Base-by-base conservation (phyloP, 2,113 vertebrate species). In the Globicephala melas region DNA sequence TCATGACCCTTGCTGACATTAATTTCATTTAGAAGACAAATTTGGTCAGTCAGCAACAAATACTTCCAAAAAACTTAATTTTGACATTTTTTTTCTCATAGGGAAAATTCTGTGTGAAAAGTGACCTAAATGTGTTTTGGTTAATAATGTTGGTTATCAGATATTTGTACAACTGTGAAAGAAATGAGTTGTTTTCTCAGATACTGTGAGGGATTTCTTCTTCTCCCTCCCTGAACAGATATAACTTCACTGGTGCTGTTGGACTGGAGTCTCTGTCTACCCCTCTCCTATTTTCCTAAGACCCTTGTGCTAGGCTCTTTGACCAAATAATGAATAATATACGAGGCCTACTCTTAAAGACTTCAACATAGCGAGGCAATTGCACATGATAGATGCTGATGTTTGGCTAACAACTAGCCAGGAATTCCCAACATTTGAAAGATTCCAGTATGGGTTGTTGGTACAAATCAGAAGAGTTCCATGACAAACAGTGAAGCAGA, bases 41-140 rank as follows among this genome's bases (percentile, higher is more conserved):
- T 91, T 79, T 33, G 20, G 47, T 90, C 62, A 94, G 38, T 89
- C 62, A 96, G 65, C 44, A 83, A 89, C 53, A 95, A 94, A 94
- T 33, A 50, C 11, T 91, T 41, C 68, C 6, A 60, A 47, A 93
- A 93, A 91, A 85, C 47, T 92, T 91, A 87, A 95, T 79, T 91
- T 87, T 79, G 23, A 76, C 44, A 11, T 38, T n/a, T 82, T 87
- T 79, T 94, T 89, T 6, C 31, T 79, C 47, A 11, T 9, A 92
- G 63, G 23, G 25, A 92, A 95, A 76, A 23, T 81, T 85, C 36
- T 68, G 11, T 90, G 31, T 96, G 65, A 94, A 97, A 90, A 95
- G 38, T 82, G n/a, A 28, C 41, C 20, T 88, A 65, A 81, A 38
- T 36, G 62, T 63, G 23, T 79, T 86, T 71, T 84, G 47, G 8